Evolutionary conservation across 2,113 vertebrate genomes (phyloP).

Genomic region (Austrofundulus limnaeus): DNA sequence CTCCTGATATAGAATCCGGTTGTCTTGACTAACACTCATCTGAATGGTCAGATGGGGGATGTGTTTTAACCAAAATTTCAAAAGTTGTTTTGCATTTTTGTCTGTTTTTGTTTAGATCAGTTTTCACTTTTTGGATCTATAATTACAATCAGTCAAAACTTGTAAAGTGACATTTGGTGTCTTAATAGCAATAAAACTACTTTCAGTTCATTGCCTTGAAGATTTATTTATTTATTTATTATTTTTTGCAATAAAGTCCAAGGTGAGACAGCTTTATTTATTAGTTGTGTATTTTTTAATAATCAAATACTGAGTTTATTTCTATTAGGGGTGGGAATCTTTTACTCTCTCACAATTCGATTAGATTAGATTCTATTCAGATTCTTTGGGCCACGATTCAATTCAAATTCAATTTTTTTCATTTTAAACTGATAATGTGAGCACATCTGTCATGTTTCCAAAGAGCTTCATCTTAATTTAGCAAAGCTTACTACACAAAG

Average conservation of each 20-base stretch:
- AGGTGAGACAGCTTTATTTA: not conserved
- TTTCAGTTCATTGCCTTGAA: not conserved
- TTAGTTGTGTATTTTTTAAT: not conserved
- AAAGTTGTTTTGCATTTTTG: not conserved
- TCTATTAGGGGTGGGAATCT: too few relatives aligned
- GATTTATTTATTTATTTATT: too few relatives aligned
- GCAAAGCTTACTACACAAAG: too few relatives aligned
- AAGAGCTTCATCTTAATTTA: too few relatives aligned
- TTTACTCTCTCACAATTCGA: too few relatives aligned
- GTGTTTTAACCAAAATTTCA: not conserved
- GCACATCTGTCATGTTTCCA: too few relatives aligned
- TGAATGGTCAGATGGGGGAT: not conserved
- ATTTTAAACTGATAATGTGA: too few relatives aligned
- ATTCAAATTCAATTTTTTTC: too few relatives aligned
- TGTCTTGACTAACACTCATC: not conserved
- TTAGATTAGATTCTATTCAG: too few relatives aligned
- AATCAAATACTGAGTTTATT: not conserved
- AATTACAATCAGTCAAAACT: not conserved
- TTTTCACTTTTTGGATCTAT: not conserved
- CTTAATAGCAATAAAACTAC: not conserved
- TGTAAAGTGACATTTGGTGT: not conserved
- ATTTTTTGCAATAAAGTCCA: too few relatives aligned
- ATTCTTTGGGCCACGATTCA: too few relatives aligned
- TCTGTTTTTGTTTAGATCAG: too few relatives aligned
- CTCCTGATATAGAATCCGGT: conserved; percentile 4